A percentile compares a stretch with the other conserved stretches of the same genome.
Conservation (phyloP, 2,888 invertebrate species). For the Agonopterix heracliana region DNA sequence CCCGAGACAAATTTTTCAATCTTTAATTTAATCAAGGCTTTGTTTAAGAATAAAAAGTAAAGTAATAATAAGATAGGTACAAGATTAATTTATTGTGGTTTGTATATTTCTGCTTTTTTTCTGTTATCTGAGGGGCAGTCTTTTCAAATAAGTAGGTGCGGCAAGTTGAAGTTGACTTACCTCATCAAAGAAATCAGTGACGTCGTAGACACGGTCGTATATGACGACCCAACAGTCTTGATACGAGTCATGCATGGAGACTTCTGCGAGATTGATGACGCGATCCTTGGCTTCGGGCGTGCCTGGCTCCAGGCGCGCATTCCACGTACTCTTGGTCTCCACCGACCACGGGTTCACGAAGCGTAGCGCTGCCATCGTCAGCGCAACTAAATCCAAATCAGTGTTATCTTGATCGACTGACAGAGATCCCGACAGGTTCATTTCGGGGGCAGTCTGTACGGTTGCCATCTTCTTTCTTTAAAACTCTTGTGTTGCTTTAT, state of each 20-base stretch:
- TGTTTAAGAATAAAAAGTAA: no score
- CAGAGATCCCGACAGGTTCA: constrained; percentile 46
- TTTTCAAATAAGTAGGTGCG: no score
- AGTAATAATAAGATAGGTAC: no score
- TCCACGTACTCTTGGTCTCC: constrained; percentile 40
- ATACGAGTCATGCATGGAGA: constrained; percentile 82
- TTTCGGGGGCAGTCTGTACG: constrained; percentile 51
- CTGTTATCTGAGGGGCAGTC: no score
- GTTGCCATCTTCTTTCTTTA: constrained; percentile 46
- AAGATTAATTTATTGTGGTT: not conserved
- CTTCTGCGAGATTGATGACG: constrained; percentile 82
- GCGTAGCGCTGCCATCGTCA: constrained; percentile 68
- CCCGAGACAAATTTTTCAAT: no score
- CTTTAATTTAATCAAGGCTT: not conserved
- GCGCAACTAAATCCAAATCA: constrained; percentile 56
- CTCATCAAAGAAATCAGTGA: constrained; percentile 84
- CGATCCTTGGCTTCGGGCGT: constrained; percentile 56
- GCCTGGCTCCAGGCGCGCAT: constrained; percentile 38
- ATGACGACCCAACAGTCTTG: constrained; percentile 91
- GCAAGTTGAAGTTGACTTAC: constrained; percentile 55
- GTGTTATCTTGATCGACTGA: constrained; percentile 46
- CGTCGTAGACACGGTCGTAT: constrained; percentile 90
- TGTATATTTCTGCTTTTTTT: no score
- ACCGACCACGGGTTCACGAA: constrained; percentile 62
- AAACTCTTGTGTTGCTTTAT: constrained; percentile 2